phyloP scores from a whole-genome alignment of 2,888 invertebrate genomes.

The Erynnis tages region DNA sequence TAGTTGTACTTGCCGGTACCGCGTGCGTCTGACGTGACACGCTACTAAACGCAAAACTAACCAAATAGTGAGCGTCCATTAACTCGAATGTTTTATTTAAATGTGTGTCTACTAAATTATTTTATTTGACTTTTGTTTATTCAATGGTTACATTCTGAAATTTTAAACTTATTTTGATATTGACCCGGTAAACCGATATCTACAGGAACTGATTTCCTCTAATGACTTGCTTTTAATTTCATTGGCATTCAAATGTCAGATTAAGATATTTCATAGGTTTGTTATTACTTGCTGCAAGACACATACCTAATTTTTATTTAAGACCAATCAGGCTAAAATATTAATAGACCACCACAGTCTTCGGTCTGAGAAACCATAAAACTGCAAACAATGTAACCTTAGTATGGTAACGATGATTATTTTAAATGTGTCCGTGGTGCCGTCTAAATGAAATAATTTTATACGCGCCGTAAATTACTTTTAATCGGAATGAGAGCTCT shows the following conservation, averaged over 20 bases:
- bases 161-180: too few relatives aligned
- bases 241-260: too few relatives aligned
- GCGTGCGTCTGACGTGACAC: conserved; percentile 3
- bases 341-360: conserved; percentile 6
- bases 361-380: conserved; percentile 31
- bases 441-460: conserved; percentile 59
- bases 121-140: too few relatives aligned
- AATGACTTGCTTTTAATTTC: too few relatives aligned
- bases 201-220: too few relatives aligned
- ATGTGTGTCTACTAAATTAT: too few relatives aligned
- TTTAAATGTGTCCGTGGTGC: conserved; percentile 57
- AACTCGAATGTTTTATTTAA: not conserved
- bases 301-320: conserved; percentile 8
- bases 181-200: too few relatives aligned
- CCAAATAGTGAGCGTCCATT: conserved; percentile 1
- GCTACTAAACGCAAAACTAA: conserved; percentile 7
- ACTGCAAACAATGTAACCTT: conserved; percentile 61
- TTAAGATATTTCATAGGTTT: too few relatives aligned
- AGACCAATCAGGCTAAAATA: conserved; percentile 13
- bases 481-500: conserved; percentile 26
- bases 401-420: conserved; percentile 61
- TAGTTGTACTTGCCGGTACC: conserved; percentile 12
- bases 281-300: not conserved
- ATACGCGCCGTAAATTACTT: conserved; percentile 62
- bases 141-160: too few relatives aligned